Evolutionary conservation across 2,888 invertebrate species (phyloP), one percentile per base, ranked within the genome.

Genomic region (Drosophila seclusa): DNA sequence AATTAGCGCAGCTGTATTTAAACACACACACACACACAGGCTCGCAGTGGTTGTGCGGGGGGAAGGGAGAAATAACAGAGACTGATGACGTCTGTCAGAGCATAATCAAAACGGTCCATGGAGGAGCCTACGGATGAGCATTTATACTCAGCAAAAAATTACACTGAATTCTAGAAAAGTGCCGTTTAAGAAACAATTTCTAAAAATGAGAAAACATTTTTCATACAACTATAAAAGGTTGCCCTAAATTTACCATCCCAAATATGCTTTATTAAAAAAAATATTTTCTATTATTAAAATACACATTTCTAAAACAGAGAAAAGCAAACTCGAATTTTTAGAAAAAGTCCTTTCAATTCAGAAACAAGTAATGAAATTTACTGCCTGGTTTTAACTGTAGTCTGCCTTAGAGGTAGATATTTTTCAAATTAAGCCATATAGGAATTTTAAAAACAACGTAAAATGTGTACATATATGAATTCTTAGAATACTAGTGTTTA

Each of bases 81-180:
- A 72, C 54, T 70, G 80, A 62, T 76, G 75, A 82, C 77, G 70
- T 80, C 83, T 82, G 71, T 74, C 72, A 66, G 52, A 34, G 16
- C 67, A 66, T 61, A 73, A 66, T 64, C 50, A 58, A 63, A 65
- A 52, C 38, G 49, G 32, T 6, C 31, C 21, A 64, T 52, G 54
- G 24, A 63, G 11, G 16, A 49, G 36, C 48, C 45, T 16, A 29
- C 24, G 32, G 8, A 45, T 45, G 24, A 45, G 16, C 24, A 2
- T 27, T 16, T 24, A 24, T 13, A 45, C 45, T 45, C 21, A 45
- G 16, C 24, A 24, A 45, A 45, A 24, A 24, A 45, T 21, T 11
- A 11, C 40, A n/a, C 40, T n/a, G n/a, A 4, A 11, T 40, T 40
- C 10, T 10, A 10, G n/a, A 21, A 42, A 6, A 45, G 7, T 4